These are phyloP conservation scores for Crotophaga sulcirostris DNA, from an alignment of 2,113 vertebrate genomes.

Conservation along the genomic window DNA sequence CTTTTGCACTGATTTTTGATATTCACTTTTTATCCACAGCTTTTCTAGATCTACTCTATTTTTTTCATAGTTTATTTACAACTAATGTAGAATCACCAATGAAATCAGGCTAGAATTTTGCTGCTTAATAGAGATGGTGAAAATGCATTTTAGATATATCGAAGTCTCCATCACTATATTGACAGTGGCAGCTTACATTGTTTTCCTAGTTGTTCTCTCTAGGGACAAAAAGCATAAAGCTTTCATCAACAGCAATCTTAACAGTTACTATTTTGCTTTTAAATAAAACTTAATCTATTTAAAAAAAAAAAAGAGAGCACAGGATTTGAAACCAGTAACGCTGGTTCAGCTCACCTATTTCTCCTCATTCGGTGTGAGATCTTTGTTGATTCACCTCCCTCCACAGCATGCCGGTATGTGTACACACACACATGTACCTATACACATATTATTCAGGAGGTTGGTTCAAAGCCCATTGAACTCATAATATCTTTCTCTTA, in stretches of 20 bases:
- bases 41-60: background rate
- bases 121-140: background rate
- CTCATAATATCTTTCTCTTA: background rate
- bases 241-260: background rate
- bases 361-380: background rate
- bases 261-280: background rate
- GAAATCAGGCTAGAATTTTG: background rate
- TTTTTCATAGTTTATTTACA: background rate
- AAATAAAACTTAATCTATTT: background rate
- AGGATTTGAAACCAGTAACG: background rate
- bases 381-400: background rate
- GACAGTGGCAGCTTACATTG: background rate
- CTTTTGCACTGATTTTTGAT: background rate
- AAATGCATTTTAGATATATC: background rate
- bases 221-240: background rate
- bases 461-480: background rate
- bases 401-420: background rate
- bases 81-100: background rate
- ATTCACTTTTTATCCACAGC: background rate
- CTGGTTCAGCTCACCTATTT: background rate
- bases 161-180: background rate
- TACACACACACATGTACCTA: fast-evolving
- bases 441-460: background rate
- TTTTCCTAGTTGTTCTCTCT: background rate
- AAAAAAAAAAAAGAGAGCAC: background rate